Base-by-base conservation (phyloP, 2,113 vertebrate species). In the Blennius ocellaris region DNA sequence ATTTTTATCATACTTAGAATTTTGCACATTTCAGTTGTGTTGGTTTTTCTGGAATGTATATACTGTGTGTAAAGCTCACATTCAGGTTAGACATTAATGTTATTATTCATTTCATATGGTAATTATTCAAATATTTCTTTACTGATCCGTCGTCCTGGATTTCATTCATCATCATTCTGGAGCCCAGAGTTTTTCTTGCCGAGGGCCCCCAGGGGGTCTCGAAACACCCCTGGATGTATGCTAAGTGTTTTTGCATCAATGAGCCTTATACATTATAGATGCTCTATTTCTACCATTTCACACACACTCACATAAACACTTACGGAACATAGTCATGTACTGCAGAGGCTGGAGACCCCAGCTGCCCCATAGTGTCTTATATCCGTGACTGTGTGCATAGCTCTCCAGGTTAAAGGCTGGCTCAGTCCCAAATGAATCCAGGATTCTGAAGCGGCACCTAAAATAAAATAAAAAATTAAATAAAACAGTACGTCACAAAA, bases 321-420 rank as follows among this genome's bases (percentile, higher is more conserved):
- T 78, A 94, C 93, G 91, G 69, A 94, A 94, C 93, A 93, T 93
- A 44, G 91, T 93, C 93, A 94, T 93, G 76, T 91, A 94, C 88
- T 94, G 93, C 67, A 71, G 76, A 41, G 93, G 90, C 6, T 91
- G 89, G 48, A 94, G 87, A 50, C 65, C 73, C 93, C 93, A 94
- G 82, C 89, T 93, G 48, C 93, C 93, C 93, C 93, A 94, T 39
- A 83, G 75, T 1, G 93, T 92, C 72, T 81, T 89, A 80, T 89
- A 92, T 55, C 89, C 89, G 14, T 47, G 84, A 11, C 58, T 76
- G 1, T 6, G 78, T 11, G 92, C 89, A 3, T 94, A 94, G 48
- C 75, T 89, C 40, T 53, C 82, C 47, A 91, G 11, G 71, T 93
- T 94, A 73, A 94, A 94, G 10, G 85, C 90, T 4, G 93, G 92